A percentile compares a stretch with the other conserved stretches of the same genome.
phyloP scores from a whole-genome alignment of 2,113 vertebrate species.

The Isurus oxyrinchus region DNA sequence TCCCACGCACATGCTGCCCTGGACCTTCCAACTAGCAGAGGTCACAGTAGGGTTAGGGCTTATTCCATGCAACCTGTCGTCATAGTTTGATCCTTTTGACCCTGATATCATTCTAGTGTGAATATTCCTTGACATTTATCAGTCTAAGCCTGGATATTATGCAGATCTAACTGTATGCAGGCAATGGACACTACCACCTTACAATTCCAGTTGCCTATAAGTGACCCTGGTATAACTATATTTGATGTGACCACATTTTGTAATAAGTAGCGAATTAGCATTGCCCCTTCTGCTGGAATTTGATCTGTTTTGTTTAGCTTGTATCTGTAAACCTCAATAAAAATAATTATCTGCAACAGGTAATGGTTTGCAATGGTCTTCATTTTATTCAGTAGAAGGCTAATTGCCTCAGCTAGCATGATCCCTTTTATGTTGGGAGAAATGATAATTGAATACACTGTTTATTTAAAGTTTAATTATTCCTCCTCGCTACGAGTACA shows the following conservation, averaged over 20 bases:
- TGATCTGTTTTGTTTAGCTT: not conserved
- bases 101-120: not conserved
- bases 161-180: too few species aligned
- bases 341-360: slow-evolving; percentile 20
- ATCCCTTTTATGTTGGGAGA: not conserved
- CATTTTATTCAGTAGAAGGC: not conserved
- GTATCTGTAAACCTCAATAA: not conserved
- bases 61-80: not conserved
- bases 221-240: not conserved
- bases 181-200: not conserved
- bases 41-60: not conserved
- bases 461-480: slow-evolving; percentile 37
- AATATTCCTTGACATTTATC: too few species aligned
- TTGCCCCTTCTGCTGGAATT: not conserved
- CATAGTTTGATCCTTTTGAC: not conserved
- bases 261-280: not conserved
- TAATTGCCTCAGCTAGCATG: not conserved
- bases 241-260: not conserved
- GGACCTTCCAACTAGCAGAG: too few species aligned
- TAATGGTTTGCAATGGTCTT: not conserved
- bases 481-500: not conserved
- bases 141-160: not conserved
- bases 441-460: slow-evolving; percentile 29
- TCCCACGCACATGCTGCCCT: not conserved
- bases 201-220: not conserved